Percentiles rank a stretch among this genome's conserved stretches.
phyloP scores from a whole-genome alignment of 2,113 vertebrate genomes.

The Proterorhinus semilunaris region DNA sequence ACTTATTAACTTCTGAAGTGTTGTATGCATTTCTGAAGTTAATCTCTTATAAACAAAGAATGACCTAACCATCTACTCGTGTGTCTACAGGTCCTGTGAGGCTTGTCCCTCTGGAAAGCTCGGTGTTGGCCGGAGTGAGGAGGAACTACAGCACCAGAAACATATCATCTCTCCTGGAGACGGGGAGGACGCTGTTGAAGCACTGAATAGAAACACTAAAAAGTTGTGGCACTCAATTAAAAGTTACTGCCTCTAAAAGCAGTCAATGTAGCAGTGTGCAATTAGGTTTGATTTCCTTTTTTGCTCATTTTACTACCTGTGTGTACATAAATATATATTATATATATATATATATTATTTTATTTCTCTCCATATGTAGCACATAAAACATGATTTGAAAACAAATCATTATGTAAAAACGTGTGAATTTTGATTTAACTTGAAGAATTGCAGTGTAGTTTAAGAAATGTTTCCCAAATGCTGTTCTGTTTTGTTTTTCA shows the following conservation, averaged over 20 bases:
- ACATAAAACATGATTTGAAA: constrained; percentile 82
- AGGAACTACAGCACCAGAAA: constrained; percentile 79
- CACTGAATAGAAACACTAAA: constrained; percentile 97
- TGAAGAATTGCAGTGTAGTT: constrained; percentile 86
- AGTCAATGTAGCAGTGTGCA: constrained; percentile 98
- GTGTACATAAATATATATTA: constrained; percentile 82
- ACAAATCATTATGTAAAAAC: constrained; percentile 67
- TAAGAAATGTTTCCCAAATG: constrained; percentile 75
- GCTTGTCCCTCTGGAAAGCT: constrained; percentile 72
- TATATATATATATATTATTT: constrained; percentile 59
- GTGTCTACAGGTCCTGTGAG: constrained; percentile 74
- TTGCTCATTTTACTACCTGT: constrained; percentile 97
- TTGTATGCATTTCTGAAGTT: too few species aligned
- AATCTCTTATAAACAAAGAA: too few species aligned
- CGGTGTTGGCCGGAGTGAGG: constrained; percentile 76
- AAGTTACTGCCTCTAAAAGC: constrained; percentile 93
- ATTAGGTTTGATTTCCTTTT: constrained; percentile 91
- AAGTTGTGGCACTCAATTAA: constrained; percentile 87
- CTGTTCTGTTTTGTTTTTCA: constrained; percentile 54
- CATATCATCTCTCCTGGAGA: constrained; percentile 83
- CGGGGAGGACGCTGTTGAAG: constrained; percentile 81
- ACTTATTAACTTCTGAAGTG: too few species aligned
- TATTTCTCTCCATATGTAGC: constrained; percentile 92
- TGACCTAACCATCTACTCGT: constrained; percentile 10
- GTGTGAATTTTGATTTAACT: constrained; percentile 82